Evolutionary conservation across 2,797 vertebrate genomes (phyloP), one percentile per base, ranked within the genome.

Genomic region (Merluccius polli): DNA sequence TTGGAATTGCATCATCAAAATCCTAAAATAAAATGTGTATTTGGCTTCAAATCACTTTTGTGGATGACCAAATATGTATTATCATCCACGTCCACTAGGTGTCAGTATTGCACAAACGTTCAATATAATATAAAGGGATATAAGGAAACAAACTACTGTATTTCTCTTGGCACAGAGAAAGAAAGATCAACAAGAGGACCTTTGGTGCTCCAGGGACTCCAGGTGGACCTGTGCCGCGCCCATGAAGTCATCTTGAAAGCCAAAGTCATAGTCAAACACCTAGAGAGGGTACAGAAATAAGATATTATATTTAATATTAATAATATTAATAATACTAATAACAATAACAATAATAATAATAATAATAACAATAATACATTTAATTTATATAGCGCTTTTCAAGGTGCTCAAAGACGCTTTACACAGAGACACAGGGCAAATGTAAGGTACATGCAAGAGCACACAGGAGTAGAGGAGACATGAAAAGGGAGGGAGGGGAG

Each of bases 201-300:
- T 97, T 74, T 96, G 95, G 80, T 96, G 92, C 80, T 97, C 96
- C 91, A 99, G 32, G 3, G 96, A 95, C 72, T 93, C 93, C 83
- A 99, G 93, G 85, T 98, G 89, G 76, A 98, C 92, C 87, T 96
- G 96, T 0, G 96, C 95, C 0, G 97, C 98, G 24, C 97, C 97
- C 94, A 99, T 99, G 73, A 98, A 98, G 87, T 99, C 97, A 94
- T 98, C 97, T 77, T 98, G 97, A 81, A 99, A 92, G 72, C 97
- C 97, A 90, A 99, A 98, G 89, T 98, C 97, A 93, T 98, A 98
- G 88, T 99, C 97, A 92, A 98, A 99, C 73, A 92, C 92, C 92
- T 92, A 73, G 13, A 75, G 59, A 63, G 80, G 29, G 84, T 13
- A 82, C 74, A 15, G 76, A 1, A 18, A 6, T n/a, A 24, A 24